Evolutionary conservation across 2,113 vertebrate genomes (phyloP).

Genomic region (Aphelocoma coerulescens): DNA sequence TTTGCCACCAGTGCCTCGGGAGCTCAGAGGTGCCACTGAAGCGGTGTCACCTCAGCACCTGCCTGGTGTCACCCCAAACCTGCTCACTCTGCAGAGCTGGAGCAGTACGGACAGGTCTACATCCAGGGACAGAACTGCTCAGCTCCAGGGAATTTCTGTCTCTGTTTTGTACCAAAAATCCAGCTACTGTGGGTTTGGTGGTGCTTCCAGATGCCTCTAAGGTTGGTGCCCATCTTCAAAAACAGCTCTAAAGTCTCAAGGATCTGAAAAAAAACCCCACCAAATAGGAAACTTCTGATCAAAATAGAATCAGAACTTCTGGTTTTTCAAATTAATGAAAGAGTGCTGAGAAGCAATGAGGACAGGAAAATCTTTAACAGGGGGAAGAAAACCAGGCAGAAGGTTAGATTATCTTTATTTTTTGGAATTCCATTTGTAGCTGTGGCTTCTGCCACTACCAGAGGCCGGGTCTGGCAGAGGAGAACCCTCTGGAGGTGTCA

Average conservation of each 20-base stretch:
- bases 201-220: not conserved
- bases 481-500: accelerated
- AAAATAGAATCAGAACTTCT: not conserved
- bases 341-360: not conserved
- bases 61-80: not conserved
- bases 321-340: not conserved
- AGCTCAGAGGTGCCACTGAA: not conserved
- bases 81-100: not conserved
- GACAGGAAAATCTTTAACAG: not conserved
- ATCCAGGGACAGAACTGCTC: not conserved
- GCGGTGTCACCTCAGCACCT: not conserved
- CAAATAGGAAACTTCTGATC: not conserved
- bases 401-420: not conserved
- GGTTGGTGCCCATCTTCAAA: not conserved
- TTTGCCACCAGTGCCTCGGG: accelerated
- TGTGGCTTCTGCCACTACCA: not conserved
- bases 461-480: not conserved
- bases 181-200: not conserved
- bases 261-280: not conserved
- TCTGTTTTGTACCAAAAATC: not conserved
- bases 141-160: not conserved
- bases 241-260: not conserved
- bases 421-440: not conserved
- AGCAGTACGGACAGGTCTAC: accelerated
- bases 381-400: not conserved